These are phyloP conservation scores for Tiliacea citrago DNA, from an alignment of 2,888 invertebrate species.

Conservation along the genomic window DNA sequence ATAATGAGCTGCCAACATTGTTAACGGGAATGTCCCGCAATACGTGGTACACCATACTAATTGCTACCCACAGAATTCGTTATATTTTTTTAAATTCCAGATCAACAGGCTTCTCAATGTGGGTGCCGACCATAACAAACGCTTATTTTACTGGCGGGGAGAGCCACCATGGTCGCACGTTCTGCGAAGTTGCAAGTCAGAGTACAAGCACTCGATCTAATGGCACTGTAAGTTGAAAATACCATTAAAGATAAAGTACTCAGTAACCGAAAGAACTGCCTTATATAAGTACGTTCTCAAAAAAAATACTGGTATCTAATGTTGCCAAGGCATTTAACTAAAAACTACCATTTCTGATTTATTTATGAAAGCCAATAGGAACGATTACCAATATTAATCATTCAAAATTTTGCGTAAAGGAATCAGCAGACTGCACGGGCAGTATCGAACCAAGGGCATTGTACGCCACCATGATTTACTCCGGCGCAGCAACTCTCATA, in stretches of 20 bases:
- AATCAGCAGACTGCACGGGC: slow-evolving; percentile 74
- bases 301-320: neutral
- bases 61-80: neutral
- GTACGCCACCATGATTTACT: slow-evolving; percentile 83
- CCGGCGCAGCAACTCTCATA: slow-evolving; percentile 72
- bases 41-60: too few relatives aligned
- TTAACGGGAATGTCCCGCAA: neutral
- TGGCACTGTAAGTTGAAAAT: slow-evolving; percentile 68
- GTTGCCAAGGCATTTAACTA: neutral
- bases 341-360: neutral
- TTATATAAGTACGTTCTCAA: neutral
- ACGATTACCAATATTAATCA: neutral
- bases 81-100: slow-evolving; percentile 63
- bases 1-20: neutral
- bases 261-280: neutral
- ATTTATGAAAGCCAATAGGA: too few relatives aligned
- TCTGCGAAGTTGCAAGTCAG: slow-evolving; percentile 82
- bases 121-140: slow-evolving; percentile 24
- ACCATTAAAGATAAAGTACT: neutral
- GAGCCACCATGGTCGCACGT: slow-evolving; percentile 72
- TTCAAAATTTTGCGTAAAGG: slow-evolving; percentile 65
- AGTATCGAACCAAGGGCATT: slow-evolving; percentile 77
- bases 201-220: slow-evolving; percentile 71
- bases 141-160: slow-evolving; percentile 67
- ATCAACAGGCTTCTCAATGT: slow-evolving; percentile 81